phyloP scores from a whole-genome alignment of 2,888 invertebrate species.

The Drosophila fulvimacula region DNA sequence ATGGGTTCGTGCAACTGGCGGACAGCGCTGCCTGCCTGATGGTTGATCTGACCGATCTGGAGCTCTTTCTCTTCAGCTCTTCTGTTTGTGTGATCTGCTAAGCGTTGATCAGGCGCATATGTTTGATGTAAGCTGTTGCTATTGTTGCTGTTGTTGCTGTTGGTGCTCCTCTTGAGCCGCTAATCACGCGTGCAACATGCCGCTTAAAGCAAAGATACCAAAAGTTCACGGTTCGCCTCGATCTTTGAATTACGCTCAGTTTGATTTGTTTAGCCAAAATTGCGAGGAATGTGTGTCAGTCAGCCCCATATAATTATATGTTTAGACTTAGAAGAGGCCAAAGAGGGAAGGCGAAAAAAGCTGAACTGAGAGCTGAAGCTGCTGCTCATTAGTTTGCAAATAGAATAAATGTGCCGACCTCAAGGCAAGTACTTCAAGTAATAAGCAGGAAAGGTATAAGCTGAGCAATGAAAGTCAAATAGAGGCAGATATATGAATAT shows the following conservation, averaged over 20 bases:
- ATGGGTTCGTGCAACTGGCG: constrained; percentile 28
- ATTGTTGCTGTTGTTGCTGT: constrained; percentile 28
- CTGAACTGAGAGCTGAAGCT: neutral
- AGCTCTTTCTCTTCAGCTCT: constrained; percentile 29
- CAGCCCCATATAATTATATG: constrained; percentile 39
- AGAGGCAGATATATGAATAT: neutral
- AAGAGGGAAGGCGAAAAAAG: neutral
- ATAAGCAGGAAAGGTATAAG: neutral
- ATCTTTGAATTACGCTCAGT: constrained; percentile 36
- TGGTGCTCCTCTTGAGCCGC: constrained; percentile 40
- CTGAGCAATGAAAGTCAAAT: neutral
- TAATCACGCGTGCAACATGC: constrained; percentile 78
- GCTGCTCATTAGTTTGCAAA: neutral
- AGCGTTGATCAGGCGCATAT: constrained; percentile 71
- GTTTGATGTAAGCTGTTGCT: constrained; percentile 63
- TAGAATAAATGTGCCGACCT: neutral
- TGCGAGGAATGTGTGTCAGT: constrained; percentile 65
- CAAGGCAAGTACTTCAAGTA: neutral
- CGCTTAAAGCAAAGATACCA: constrained; percentile 59
- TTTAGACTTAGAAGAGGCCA: neutral
- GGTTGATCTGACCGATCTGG: constrained; percentile 46
- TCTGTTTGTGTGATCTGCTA: constrained; percentile 46
- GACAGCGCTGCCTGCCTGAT: constrained; percentile 30
- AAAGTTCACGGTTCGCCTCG: constrained; percentile 47
- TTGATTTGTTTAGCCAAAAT: constrained; percentile 48